These are phyloP conservation scores for Pocillopora grandis DNA, from an alignment of 92 coral and sea anemone genomes.

Conservation along the genomic window DNA sequence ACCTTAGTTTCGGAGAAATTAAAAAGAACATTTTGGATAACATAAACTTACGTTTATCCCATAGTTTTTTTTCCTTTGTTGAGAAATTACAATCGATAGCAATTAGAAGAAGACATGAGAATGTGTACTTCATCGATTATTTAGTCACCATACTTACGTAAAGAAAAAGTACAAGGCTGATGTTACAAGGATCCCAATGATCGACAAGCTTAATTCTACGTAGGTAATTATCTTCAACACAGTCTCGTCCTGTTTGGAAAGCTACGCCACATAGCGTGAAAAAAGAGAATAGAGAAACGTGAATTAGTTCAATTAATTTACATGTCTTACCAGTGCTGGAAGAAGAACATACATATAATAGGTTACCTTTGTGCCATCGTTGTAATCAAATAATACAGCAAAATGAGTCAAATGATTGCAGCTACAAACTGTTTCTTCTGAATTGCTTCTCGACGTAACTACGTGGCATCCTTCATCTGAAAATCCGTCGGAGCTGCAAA, in stretches of 20 bases:
- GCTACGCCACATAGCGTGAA: background rate
- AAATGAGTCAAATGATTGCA: slow-evolving; percentile 5
- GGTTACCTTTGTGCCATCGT: background rate
- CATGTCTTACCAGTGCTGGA: too few relatives aligned
- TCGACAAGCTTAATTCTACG: background rate
- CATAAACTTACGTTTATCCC: too few relatives aligned
- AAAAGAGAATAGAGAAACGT: background rate
- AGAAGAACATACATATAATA: background rate
- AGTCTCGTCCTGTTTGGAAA: background rate
- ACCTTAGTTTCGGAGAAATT: too few relatives aligned
- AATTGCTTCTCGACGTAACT: background rate
- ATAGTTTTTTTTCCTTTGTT: too few relatives aligned
- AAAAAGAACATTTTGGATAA: too few relatives aligned
- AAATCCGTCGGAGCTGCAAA: background rate
- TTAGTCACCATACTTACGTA: too few relatives aligned
- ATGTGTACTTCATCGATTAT: too few relatives aligned
- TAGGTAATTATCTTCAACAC: background rate
- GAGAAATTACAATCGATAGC: too few relatives aligned
- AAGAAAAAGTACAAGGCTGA: too few relatives aligned
- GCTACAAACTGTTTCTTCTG: background rate
- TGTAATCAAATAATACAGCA: background rate
- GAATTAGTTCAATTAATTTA: background rate
- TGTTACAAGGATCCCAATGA: background rate
- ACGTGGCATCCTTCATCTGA: background rate
- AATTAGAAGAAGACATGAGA: too few relatives aligned